Evolutionary conservation across 92 coral and sea anemone genomes (phyloP).

Genomic region (Phenganax marumi): DNA sequence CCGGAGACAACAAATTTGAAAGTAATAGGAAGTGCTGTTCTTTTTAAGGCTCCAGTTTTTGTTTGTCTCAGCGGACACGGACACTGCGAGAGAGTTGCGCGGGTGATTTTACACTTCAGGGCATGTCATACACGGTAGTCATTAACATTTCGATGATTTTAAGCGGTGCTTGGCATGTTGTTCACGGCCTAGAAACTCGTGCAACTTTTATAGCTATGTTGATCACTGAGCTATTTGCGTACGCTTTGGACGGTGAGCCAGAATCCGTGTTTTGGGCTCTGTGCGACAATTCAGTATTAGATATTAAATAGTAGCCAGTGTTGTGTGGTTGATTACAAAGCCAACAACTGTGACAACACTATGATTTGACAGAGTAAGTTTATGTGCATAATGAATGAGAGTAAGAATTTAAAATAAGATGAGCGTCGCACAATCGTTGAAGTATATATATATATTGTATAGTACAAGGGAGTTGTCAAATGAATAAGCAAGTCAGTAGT

Average conservation of each 20-base stretch:
- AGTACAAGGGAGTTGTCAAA: background rate
- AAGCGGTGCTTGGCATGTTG: no score
- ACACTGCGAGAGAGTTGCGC: no score
- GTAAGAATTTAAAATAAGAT: constrained; percentile 18
- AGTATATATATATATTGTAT: constrained; percentile 11
- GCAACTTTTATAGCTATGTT: no score
- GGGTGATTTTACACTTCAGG: no score
- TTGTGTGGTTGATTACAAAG: background rate
- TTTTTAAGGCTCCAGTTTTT: no score
- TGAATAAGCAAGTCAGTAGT: no score
- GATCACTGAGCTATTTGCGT: background rate
- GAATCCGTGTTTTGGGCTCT: background rate
- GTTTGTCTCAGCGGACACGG: no score
- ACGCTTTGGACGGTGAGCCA: background rate
- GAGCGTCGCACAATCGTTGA: background rate
- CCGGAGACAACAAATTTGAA: no score
- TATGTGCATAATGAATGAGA: constrained; percentile 5
- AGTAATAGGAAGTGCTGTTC: no score
- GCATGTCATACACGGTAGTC: no score
- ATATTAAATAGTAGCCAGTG: background rate
- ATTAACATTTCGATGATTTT: no score
- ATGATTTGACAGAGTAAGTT: background rate
- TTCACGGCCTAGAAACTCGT: no score
- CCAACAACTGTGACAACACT: background rate
- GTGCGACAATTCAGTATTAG: background rate